Percentiles rank a stretch among this genome's conserved stretches.
Conservation (phyloP, 1,140 invertebrate species). For the Harpegnathos saltator region DNA sequence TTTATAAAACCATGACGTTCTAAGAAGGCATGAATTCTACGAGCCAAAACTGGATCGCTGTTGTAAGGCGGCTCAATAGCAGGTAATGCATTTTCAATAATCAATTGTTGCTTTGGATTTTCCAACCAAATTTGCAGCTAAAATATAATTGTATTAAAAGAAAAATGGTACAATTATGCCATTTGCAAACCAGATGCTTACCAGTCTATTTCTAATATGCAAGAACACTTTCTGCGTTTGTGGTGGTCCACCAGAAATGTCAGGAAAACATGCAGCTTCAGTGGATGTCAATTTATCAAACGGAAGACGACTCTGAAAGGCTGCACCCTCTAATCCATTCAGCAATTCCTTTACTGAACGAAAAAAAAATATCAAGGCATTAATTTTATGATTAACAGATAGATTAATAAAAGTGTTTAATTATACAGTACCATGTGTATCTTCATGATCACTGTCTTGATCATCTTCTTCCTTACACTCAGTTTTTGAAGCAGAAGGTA, state of each 20-base stretch:
- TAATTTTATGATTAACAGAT: not conserved
- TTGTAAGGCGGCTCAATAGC: slow-evolving; percentile 97
- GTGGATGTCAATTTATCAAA: slow-evolving; percentile 97
- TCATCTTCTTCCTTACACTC: slow-evolving; percentile 84
- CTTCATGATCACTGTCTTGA: slow-evolving; percentile 84
- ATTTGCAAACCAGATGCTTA: slow-evolving; percentile 80
- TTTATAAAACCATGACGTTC: slow-evolving; percentile 99
- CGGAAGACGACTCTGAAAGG: slow-evolving; percentile 96
- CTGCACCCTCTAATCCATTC: slow-evolving; percentile 94
- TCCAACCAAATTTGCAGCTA: slow-evolving; percentile 98
- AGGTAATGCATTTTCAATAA: slow-evolving; percentile 92
- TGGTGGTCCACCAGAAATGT: slow-evolving; percentile 92
- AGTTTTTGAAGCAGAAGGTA: slow-evolving; percentile 76
- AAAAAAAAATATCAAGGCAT: slow-evolving; percentile 65
- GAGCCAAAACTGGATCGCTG: slow-evolving; percentile 94
- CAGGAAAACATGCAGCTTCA: slow-evolving; percentile 97
- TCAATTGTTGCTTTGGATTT: slow-evolving; percentile 97
- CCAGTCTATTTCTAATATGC: slow-evolving; percentile 96
- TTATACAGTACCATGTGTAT: slow-evolving; percentile 81
- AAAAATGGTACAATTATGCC: not conserved
- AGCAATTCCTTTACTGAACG: slow-evolving; percentile 84
- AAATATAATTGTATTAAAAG: slow-evolving; percentile 66
- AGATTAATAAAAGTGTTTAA: slow-evolving; percentile 20
- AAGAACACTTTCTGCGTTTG: slow-evolving; percentile 96
- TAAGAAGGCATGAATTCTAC: slow-evolving; percentile 95